These are phyloP conservation scores for Labia minor DNA, from an alignment of 2,888 invertebrate species.

Conservation along the genomic window DNA sequence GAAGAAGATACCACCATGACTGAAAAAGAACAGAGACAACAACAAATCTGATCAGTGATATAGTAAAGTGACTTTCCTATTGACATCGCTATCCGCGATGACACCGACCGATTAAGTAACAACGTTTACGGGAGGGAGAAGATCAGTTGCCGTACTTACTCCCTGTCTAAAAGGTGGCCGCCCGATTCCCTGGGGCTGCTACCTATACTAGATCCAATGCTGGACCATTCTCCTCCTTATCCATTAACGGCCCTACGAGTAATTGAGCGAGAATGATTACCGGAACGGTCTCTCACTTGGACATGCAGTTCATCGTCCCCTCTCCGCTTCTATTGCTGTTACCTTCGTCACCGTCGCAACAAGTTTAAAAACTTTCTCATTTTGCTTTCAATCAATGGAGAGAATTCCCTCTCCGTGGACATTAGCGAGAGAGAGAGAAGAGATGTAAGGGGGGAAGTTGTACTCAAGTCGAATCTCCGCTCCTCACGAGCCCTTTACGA, in stretches of 20 bases:
- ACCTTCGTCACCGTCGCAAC: not conserved
- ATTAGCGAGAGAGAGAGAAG: not conserved
- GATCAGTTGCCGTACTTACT: not conserved
- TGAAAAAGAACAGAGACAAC: not conserved
- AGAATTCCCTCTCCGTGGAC: not conserved
- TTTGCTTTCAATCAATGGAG: not conserved
- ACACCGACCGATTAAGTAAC: not conserved
- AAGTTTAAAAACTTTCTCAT: conserved; percentile 8
- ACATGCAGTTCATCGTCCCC: conserved; percentile 3
- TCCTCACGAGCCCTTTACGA: not conserved
- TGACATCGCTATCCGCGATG: too few species aligned
- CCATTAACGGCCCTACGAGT: not conserved
- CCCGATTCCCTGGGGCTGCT: too few species aligned
- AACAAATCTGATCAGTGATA: too few species aligned
- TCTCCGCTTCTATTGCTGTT: not conserved
- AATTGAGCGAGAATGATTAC: not conserved
- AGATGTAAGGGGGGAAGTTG: not conserved
- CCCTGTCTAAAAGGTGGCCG: too few species aligned
- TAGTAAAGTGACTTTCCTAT: too few species aligned
- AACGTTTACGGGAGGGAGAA: not conserved
- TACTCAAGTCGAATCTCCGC: not conserved
- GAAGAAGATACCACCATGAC: not conserved
- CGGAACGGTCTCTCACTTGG: not conserved
- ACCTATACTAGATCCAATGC: not conserved
- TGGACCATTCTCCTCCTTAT: not conserved